Evolutionary conservation across 2,888 invertebrate species (phyloP).

Genomic region (Tinea trinotella): DNA sequence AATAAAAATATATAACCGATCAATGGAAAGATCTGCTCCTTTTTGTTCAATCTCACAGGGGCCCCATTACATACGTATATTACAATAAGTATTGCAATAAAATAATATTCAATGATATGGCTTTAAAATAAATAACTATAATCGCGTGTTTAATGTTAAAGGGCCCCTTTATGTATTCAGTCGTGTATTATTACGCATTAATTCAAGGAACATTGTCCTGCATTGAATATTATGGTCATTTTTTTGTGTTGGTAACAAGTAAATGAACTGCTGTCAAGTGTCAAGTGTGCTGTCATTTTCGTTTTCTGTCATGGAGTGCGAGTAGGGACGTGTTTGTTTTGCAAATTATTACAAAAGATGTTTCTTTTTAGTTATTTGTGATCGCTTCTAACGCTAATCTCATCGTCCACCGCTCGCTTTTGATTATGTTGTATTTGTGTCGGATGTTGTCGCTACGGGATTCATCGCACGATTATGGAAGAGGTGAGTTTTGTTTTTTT

Average conservation of each 20-base stretch:
- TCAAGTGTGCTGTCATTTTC: not conserved
- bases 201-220: no score
- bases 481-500: conserved; percentile 41
- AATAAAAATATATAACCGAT: no score
- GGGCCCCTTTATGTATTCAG: no score
- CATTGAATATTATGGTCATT: no score
- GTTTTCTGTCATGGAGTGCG: conserved; percentile 5
- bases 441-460: conserved; percentile 49
- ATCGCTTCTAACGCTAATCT: not conserved
- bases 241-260: not conserved
- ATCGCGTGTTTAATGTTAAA: no score
- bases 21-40: no score
- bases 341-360: conserved; percentile 3
- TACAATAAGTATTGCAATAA: no score
- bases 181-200: no score
- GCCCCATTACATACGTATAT: no score
- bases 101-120: no score
- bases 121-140: no score
- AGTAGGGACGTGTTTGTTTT: conserved; percentile 12
- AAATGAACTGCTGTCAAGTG: not conserved
- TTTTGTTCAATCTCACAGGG: no score
- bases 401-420: not conserved
- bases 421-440: conserved; percentile 56
- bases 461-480: conserved; percentile 59
- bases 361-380: conserved; percentile 7